A percentile compares a stretch with the other conserved stretches of the same genome.
Evolutionary conservation across 2,888 invertebrate species (phyloP).

Genomic region (Hanleya hanleyi): DNA sequence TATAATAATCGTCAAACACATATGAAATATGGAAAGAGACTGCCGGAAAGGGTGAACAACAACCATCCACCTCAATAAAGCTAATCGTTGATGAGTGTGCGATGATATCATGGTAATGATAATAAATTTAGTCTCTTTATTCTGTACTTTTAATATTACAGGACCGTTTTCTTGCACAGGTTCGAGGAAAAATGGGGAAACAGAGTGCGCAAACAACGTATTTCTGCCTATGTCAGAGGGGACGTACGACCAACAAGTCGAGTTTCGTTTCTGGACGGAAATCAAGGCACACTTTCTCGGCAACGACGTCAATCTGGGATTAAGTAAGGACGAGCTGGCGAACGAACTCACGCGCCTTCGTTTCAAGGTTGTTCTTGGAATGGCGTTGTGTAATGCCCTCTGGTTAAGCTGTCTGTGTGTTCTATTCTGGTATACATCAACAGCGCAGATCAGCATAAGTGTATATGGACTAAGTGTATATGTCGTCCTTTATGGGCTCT

Average conservation of each 20-base stretch:
- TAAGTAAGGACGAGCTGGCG: slow-evolving; percentile 34
- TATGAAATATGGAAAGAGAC: too few species aligned
- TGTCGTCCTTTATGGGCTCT: slow-evolving; percentile 43
- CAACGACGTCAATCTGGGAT: slow-evolving; percentile 35
- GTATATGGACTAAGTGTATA: slow-evolving; percentile 45
- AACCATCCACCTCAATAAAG: too few species aligned
- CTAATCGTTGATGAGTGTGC: too few species aligned
- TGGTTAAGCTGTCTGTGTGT: slow-evolving; percentile 41
- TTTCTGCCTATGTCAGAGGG: slow-evolving; percentile 26
- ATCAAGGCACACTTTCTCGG: slow-evolving; percentile 39
- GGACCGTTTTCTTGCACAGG: too few species aligned
- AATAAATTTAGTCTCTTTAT: too few species aligned
- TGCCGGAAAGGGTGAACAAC: too few species aligned
- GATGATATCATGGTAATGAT: too few species aligned
- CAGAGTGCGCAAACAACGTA: not conserved
- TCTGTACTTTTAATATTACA: too few species aligned
- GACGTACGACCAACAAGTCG: slow-evolving; percentile 15
- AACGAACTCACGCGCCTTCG: slow-evolving; percentile 36
- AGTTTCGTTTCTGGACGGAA: slow-evolving; percentile 44
- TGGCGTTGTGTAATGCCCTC: slow-evolving; percentile 38
- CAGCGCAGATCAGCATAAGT: slow-evolving; percentile 30
- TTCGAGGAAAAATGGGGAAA: not conserved
- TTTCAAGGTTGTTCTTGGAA: slow-evolving; percentile 34
- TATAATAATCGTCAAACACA: too few species aligned
- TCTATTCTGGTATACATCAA: slow-evolving; percentile 39